Evolutionary conservation across 2,113 vertebrate genomes (phyloP), one percentile per base, ranked within the genome.

Genomic region (Erythrolamprus reginae): DNA sequence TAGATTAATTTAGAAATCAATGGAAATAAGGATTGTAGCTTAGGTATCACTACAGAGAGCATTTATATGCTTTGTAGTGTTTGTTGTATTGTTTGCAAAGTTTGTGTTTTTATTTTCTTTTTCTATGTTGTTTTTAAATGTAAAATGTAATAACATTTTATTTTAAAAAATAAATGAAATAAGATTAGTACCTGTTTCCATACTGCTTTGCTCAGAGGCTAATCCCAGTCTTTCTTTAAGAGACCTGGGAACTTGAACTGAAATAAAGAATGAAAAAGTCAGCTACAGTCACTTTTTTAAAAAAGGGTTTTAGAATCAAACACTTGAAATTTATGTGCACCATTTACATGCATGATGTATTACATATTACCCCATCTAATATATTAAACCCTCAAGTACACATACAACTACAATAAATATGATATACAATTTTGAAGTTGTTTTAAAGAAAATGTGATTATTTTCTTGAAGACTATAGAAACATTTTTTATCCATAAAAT

Each of bases 221-320:
- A 97, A 87, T 23, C 98, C 97, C 87, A 99, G 97, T 90, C 98
- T 97, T 53, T 98, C 98, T 92, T 96, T 98, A 84, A 99, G 82
- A 87, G 98, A 95, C 89, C 94, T 98, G 38, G 96, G 93, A 89
- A 94, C 96, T 97, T 96, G 96, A 92, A 95, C 95, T 97, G 83
- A 84, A 70, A 10, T 61, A 53, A 88, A 89, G 0, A 94, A 1
- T 33, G 84, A 1, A 26, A 2, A 47, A 23, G n/a, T 58, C 84
- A 42, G 5, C 1, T 4, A 45, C 45, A 42, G 0, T 90, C n/a
- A 88, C 10, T 8, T 8, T 45, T 45, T 45, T 45, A 3, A 3
- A 45, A 45, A 45, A 45, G 45, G 45, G 45, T 45, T 45, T 45
- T 45, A 5, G 45, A 45, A 45, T 45, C 45, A 45, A 45, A 45